Conservation (phyloP, 2,888 invertebrate species). For the Pachliopta kotzebuea region DNA sequence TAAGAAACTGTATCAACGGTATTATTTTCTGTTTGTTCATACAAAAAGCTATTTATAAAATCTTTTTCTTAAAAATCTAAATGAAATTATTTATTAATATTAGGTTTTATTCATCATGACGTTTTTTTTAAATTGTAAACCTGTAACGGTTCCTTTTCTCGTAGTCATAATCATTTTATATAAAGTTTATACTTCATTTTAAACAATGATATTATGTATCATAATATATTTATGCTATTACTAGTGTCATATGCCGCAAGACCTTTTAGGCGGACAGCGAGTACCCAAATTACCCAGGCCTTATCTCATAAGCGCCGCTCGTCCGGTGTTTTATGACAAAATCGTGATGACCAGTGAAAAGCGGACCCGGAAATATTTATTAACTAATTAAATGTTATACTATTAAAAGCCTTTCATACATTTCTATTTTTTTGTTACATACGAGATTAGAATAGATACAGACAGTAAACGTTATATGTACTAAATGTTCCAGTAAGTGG, state of each 20-base stretch:
- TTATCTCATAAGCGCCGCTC: constrained; percentile 17
- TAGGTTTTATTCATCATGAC: too few relatives aligned
- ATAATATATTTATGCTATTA: constrained; percentile 2
- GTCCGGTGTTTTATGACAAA: constrained; percentile 13
- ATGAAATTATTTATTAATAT: too few relatives aligned
- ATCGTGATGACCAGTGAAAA: constrained; percentile 8
- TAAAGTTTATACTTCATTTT: background rate
- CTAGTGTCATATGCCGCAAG: constrained; percentile 2
- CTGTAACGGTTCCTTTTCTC: background rate
- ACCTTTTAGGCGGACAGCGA: constrained; percentile 4
- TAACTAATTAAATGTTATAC: constrained; percentile 1
- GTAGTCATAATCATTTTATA: background rate
- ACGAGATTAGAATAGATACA: too few relatives aligned
- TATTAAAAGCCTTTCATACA: background rate
- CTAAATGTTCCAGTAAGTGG: too few relatives aligned
- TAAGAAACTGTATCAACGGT: too few relatives aligned
- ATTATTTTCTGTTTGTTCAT: too few relatives aligned
- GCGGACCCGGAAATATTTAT: background rate
- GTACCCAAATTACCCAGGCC: constrained; percentile 15
- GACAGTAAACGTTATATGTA: too few relatives aligned
- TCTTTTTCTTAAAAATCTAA: too few relatives aligned
- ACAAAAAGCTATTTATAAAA: too few relatives aligned
- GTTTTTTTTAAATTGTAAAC: too few relatives aligned
- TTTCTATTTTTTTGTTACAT: background rate
- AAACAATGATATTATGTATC: background rate